Evolutionary conservation across 2,113 vertebrate species (phyloP), one percentile per base, ranked within the genome.

Genomic region (Herpetotheres cachinnans): DNA sequence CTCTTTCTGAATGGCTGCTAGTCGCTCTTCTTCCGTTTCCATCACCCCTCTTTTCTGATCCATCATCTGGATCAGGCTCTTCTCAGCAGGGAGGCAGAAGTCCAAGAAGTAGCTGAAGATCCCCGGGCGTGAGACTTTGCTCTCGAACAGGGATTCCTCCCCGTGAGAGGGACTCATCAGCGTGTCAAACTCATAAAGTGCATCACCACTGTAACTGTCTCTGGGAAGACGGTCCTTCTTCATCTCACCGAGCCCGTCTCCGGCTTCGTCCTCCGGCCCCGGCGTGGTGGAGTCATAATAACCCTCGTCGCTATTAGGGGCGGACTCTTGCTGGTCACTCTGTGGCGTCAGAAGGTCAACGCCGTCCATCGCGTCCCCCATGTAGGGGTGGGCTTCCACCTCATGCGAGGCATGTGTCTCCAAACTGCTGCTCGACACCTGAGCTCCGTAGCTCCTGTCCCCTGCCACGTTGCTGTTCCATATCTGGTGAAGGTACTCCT

Each of bases 261-360:
- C 98, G 6, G 93, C 97, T 46, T 99, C 99, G 3, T 99, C 99
- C 10, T 99, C 99, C 1, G 97, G 99, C 70, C 99, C 99, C 4
- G 99, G 99, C 0, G 99, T 99, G 29, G 98, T 99, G 13, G 99
- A 99, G 82, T 99, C 99, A 3, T 99, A 99, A 96, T 99, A 99
- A 16, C 99, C 99, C 96, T 99, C 99, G 1, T 99, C 99, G 2
- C 99, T 99, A 49, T 99, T 99, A 3, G 99, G 99, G 54, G 99
- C 99, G 0, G 99, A 99, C 74, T 99, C 99, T 65, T 99, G 99
- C 92, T 99, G 99, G 93, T 99, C 99, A 13, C 99, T 99, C 96
- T 99, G 99, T 16, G 99, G 99, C 5, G 99, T 99, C 93, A 99
- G 90, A 83, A 98, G 98, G 5, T 97, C 98, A 0, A 80, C 26